Evolutionary conservation across 2,113 vertebrate species (phyloP).

Genomic region (Sterrhoptilus dennistouni): DNA sequence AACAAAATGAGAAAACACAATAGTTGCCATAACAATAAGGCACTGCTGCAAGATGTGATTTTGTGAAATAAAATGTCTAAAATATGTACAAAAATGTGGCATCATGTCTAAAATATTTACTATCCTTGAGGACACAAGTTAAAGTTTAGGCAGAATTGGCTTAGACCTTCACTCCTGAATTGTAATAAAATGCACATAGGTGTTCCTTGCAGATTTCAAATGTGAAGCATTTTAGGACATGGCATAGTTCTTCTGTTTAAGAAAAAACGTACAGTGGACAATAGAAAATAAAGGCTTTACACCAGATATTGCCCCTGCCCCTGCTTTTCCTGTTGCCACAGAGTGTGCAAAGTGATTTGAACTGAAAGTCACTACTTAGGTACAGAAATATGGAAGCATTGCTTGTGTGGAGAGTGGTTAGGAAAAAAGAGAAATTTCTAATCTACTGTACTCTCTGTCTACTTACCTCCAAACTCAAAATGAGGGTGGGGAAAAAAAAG

Average conservation of each 20-base stretch:
- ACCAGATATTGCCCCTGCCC: accelerated
- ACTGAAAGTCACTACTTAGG: neutral
- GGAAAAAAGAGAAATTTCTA: neutral
- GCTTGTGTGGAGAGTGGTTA: neutral
- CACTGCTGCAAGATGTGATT: neutral
- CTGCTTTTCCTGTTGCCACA: neutral
- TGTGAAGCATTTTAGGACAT: neutral
- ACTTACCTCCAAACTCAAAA: slow-evolving; percentile 22
- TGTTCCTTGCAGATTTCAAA: neutral
- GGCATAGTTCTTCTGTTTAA: neutral
- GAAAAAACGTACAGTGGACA: neutral
- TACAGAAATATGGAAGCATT: neutral
- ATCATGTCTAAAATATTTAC: slow-evolving; percentile 13
- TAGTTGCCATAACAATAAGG: neutral
- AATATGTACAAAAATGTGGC: neutral
- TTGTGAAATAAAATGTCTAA: neutral
- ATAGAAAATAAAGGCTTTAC: neutral
- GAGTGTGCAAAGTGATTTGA: neutral
- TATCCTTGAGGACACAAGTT: neutral
- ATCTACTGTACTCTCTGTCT: neutral
- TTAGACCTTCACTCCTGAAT: neutral
- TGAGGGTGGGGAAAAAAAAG: neutral
- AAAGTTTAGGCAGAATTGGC: neutral
- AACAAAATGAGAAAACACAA: neutral
- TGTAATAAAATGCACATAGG: neutral